Evolutionary conservation across 2,113 vertebrate genomes (phyloP).

Genomic region (Myotis yumanensis): DNA sequence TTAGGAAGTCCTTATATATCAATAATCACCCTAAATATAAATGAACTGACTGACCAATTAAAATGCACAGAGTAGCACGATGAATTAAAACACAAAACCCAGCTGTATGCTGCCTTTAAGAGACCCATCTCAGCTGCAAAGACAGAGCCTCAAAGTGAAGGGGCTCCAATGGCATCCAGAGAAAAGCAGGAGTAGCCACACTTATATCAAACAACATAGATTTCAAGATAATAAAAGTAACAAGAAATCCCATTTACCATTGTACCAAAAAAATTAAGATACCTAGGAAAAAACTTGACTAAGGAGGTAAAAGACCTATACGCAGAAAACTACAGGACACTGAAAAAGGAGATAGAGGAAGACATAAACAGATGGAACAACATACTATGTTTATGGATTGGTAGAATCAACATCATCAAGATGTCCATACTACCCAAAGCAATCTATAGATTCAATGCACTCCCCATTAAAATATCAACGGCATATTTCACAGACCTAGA

Average conservation of each 20-base stretch:
- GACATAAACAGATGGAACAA: too few species aligned
- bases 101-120: neutral
- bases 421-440: too few species aligned
- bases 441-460: too few species aligned
- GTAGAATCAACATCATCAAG: too few species aligned
- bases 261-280: too few species aligned
- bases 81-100: neutral
- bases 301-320: too few species aligned
- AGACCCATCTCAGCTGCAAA: neutral
- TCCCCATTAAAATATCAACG: too few species aligned
- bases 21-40: neutral
- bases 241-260: neutral
- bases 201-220: neutral
- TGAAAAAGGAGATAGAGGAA: too few species aligned
- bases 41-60: neutral
- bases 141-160: neutral
- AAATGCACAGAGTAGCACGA: neutral
- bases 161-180: neutral
- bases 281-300: too few species aligned
- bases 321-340: too few species aligned
- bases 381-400: too few species aligned
- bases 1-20: neutral
- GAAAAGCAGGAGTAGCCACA: neutral
- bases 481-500: too few species aligned
- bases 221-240: neutral